A percentile compares a stretch with the other conserved stretches of the same genome.
phyloP scores from a whole-genome alignment of 2,797 vertebrate species.

The Centroberyx gerrardi region DNA sequence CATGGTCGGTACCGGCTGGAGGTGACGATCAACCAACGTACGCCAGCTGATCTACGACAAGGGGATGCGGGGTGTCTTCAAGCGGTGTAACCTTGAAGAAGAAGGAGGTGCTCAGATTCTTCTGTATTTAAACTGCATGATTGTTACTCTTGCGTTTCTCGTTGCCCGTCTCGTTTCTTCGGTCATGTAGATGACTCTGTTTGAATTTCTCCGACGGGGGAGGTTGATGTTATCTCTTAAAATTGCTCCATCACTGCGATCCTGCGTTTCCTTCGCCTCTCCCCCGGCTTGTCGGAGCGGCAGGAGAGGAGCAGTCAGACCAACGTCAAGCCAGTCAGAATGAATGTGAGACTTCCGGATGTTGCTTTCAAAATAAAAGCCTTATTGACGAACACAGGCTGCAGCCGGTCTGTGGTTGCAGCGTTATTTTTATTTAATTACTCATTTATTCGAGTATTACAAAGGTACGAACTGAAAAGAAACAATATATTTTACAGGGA shows the following conservation, averaged over 20 bases:
- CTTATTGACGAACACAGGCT: fast-evolving
- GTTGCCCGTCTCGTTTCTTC: conserved; percentile 59
- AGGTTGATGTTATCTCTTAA: conserved; percentile 48
- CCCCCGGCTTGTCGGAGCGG: conserved; percentile 70
- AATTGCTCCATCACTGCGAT: conserved; percentile 68
- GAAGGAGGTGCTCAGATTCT: conserved; percentile 75
- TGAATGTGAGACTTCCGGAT: conserved; percentile 18
- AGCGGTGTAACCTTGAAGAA: conserved; percentile 79
- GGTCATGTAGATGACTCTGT: conserved; percentile 69
- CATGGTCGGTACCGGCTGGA: conserved; percentile 76
- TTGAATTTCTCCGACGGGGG: conserved; percentile 58
- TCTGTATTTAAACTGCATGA: conserved; percentile 83
- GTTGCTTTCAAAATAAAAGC: conserved; percentile 60
- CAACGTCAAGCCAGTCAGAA: neutral
- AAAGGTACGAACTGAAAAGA: neutral
- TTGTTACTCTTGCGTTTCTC: conserved; percentile 65
- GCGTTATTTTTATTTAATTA: too few species aligned
- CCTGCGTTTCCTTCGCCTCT: conserved; percentile 55
- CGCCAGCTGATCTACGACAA: conserved; percentile 60
- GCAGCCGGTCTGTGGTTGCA: too few species aligned
- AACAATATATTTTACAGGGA: neutral
- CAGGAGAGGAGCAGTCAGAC: conserved; percentile 39
- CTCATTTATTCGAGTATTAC: too few species aligned
- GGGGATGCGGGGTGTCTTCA: conserved; percentile 71
- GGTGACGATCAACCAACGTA: conserved; percentile 54